Conservation (phyloP, 2,888 invertebrate genomes). For the Cryptocephalus moraei region DNA sequence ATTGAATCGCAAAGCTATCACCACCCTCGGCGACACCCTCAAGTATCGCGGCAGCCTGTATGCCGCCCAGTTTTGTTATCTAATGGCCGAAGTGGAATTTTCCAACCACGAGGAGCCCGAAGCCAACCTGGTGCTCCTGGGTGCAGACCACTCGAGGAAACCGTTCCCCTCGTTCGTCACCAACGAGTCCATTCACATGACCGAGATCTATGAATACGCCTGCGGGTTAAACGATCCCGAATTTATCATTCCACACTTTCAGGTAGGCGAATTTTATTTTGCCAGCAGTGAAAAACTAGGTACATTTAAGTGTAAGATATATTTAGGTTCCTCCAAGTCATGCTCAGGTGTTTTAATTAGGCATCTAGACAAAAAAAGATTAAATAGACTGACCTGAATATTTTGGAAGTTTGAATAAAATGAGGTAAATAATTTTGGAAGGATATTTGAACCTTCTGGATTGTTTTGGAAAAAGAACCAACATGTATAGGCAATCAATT, state of each 20-base stretch:
- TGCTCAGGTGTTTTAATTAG: no score
- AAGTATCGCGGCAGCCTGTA: conserved; percentile 67
- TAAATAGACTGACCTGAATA: no score
- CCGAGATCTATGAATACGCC: conserved; percentile 93
- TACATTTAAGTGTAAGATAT: no score
- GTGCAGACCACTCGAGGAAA: conserved; percentile 54
- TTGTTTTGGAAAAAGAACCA: no score
- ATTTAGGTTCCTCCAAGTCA: no score
- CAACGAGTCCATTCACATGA: conserved; percentile 83
- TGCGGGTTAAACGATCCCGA: conserved; percentile 65
- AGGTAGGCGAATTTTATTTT: no score
- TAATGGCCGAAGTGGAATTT: conserved; percentile 66
- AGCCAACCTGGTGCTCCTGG: conserved; percentile 69
- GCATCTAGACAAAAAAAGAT: no score
- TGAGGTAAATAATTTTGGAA: no score
- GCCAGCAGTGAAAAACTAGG: no score
- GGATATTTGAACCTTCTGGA: no score
- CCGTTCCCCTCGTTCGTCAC: conserved; percentile 59
- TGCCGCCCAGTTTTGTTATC: conserved; percentile 93
- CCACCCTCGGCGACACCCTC: conserved; percentile 65
- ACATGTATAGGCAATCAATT: no score
- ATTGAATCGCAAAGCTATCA: conserved; percentile 64
- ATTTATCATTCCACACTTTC: conserved; percentile 63
- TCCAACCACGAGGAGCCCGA: conserved; percentile 39
- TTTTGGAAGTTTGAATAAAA: no score